phyloP scores from a whole-genome alignment of 1,140 invertebrate species.

The Nixonia krombeini region DNA sequence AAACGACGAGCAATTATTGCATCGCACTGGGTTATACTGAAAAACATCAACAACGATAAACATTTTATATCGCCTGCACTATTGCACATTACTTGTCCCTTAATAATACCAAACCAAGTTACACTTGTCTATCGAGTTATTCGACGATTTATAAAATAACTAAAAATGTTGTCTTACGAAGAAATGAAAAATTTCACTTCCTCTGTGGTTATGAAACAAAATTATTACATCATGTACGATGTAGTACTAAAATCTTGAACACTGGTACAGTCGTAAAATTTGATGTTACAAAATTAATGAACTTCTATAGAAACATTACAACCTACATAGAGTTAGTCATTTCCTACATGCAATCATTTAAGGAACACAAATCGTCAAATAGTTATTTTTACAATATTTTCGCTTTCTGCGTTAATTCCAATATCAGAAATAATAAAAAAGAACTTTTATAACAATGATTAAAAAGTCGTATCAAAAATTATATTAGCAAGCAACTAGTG shows the following conservation, averaged over 20 bases:
- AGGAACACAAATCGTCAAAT: background rate
- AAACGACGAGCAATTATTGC: too few relatives aligned
- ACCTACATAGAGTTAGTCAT: background rate
- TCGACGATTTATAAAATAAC: too few relatives aligned
- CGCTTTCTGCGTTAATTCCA: background rate
- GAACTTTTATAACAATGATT: too few relatives aligned
- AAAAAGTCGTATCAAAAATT: too few relatives aligned
- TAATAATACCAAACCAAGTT: background rate
- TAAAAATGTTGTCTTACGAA: background rate
- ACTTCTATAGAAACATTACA: too few relatives aligned
- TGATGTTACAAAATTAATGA: too few relatives aligned
- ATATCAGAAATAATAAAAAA: background rate
- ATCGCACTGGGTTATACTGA: background rate
- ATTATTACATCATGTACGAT: background rate
- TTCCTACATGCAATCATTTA: background rate
- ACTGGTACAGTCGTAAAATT: too few relatives aligned
- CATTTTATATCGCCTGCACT: background rate
- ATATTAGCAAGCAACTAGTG: background rate
- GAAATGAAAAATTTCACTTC: too few relatives aligned
- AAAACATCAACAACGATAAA: background rate
- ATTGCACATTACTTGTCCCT: constrained; percentile 10
- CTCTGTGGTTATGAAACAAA: background rate
- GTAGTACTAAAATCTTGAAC: too few relatives aligned
- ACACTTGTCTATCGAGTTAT: background rate
- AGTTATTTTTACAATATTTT: background rate